A percentile compares a stretch with the other conserved stretches of the same genome.
These are phyloP conservation scores for Varanus salvator DNA, from an alignment of 2,113 vertebrate species.

Conservation along the genomic window DNA sequence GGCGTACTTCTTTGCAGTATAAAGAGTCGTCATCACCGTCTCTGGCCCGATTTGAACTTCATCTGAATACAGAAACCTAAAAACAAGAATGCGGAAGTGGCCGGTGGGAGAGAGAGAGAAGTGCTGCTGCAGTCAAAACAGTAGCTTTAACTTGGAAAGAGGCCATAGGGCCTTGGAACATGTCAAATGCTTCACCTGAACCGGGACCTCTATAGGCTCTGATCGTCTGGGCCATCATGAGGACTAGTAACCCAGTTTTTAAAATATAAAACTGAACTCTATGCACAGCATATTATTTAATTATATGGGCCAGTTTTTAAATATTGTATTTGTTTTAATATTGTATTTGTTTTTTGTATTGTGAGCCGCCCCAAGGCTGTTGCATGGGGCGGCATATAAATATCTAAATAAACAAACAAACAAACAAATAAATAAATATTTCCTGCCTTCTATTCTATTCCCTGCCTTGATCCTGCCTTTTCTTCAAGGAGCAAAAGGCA, in stretches of 20 bases:
- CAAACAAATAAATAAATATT: no score
- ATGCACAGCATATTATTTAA: no score
- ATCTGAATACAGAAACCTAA: constrained; percentile 96
- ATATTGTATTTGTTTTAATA: no score
- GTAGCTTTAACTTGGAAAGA: not conserved
- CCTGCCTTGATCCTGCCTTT: not conserved
- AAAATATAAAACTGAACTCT: not conserved
- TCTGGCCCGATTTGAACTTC: constrained; percentile 98
- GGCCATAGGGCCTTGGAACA: not conserved
- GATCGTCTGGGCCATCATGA: not conserved
- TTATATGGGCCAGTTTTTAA: no score
- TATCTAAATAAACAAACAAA: no score
- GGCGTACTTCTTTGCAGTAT: constrained; percentile 97
- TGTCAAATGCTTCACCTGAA: not conserved
- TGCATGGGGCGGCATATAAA: no score
- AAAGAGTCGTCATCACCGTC: constrained; percentile 98
- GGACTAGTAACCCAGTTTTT: not conserved
- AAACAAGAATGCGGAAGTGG: not conserved
- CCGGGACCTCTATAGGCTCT: not conserved
- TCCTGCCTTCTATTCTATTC: not conserved
- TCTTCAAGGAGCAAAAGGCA: not conserved
- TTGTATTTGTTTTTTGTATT: no score
- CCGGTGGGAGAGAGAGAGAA: not conserved
- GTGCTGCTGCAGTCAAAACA: not conserved
- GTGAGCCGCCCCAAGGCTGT: no score